phyloP scores from a whole-genome alignment of 1,140 invertebrate species.

The Nomia melanderi region DNA sequence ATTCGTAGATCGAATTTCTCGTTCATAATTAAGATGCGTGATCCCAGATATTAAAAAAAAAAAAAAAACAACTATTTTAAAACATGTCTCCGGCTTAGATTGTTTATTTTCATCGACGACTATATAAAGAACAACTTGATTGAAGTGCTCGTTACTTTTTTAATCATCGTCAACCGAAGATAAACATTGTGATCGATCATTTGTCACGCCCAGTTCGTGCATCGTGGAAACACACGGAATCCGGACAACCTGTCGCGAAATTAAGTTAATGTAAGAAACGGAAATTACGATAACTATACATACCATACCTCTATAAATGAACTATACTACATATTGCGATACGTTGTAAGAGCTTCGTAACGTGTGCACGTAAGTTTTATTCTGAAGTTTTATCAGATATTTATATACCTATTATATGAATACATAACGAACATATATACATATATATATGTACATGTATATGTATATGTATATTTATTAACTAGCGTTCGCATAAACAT shows the following conservation, averaged over 20 bases:
- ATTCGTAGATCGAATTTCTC: constrained; percentile 42
- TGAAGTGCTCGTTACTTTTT: background rate
- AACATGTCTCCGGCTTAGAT: background rate
- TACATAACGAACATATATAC: background rate
- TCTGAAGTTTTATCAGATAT: constrained; percentile 28
- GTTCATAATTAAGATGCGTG: constrained; percentile 5
- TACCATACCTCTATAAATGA: constrained; percentile 14
- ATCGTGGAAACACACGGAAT: background rate
- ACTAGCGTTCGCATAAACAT: background rate
- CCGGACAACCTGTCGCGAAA: background rate
- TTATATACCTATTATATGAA: constrained; percentile 15
- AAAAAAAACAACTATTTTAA: background rate
- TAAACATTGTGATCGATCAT: constrained; percentile 35
- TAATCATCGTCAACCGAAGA: constrained; percentile 16
- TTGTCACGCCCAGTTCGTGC: constrained; percentile 19
- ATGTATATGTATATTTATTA: background rate
- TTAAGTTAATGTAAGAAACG: constrained; percentile 21
- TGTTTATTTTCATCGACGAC: background rate
- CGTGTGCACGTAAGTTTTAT: constrained; percentile 35
- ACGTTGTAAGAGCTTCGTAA: constrained; percentile 36
- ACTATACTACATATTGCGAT: constrained; percentile 14
- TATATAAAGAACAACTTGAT: too few species aligned
- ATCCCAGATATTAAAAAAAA: background rate
- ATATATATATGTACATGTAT: constrained; percentile 1
- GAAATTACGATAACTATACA: constrained; percentile 23